phyloP scores from a whole-genome alignment of 2,113 vertebrate genomes.

The Cercocebus atys region DNA sequence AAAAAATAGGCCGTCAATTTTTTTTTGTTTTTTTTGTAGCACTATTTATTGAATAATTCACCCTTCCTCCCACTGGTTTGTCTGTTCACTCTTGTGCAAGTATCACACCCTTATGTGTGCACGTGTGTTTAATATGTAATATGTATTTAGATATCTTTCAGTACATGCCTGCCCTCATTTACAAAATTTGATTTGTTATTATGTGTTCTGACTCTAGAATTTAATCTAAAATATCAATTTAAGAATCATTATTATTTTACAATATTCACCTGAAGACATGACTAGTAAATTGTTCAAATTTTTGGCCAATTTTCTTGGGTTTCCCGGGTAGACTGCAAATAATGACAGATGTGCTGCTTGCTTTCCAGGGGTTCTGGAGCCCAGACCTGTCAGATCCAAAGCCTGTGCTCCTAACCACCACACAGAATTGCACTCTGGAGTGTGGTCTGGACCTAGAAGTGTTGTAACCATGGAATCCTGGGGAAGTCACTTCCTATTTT shows the following conservation, averaged over 20 bases:
- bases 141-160: background rate
- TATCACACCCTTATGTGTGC: background rate
- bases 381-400: background rate
- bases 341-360: background rate
- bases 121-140: background rate
- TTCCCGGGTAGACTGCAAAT: background rate
- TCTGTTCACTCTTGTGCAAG: background rate
- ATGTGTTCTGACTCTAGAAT: background rate
- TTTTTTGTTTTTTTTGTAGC: background rate
- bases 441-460: background rate
- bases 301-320: background rate
- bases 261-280: background rate
- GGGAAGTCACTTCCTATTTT: background rate
- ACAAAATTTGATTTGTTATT: background rate
- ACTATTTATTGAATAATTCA: background rate
- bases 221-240: background rate
- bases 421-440: too few species aligned
- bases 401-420: background rate
- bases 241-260: background rate
- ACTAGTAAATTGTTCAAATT: background rate
- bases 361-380: background rate
- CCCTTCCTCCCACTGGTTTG: background rate
- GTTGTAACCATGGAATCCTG: too few species aligned
- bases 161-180: background rate
- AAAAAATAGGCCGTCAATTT: background rate